These are phyloP conservation scores for Caenorhabditis afra DNA, from an alignment of 2,888 invertebrate species.

Conservation along the genomic window DNA sequence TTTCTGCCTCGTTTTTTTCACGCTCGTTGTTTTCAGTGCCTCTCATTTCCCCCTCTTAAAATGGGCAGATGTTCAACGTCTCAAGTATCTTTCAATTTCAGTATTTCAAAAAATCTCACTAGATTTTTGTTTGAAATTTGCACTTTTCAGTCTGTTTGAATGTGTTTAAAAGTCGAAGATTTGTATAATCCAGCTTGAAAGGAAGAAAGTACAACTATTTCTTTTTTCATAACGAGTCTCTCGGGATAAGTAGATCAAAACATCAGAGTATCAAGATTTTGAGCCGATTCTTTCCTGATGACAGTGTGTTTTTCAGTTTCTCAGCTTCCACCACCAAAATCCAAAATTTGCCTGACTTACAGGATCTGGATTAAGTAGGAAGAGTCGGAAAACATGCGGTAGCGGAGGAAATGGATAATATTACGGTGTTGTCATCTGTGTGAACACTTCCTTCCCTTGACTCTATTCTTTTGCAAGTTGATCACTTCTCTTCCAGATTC, in stretches of 20 bases:
- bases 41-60: too few relatives aligned
- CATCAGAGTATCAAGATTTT: conserved; percentile 3
- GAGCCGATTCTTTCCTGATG: not conserved
- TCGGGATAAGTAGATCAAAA: conserved; percentile 9
- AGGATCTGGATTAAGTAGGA: conserved; percentile 1
- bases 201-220: too few relatives aligned
- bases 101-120: too few relatives aligned
- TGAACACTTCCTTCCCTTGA: not conserved
- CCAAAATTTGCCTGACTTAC: not conserved
- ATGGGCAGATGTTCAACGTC: too few relatives aligned
- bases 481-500: not conserved
- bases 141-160: not conserved
- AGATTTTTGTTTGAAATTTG: too few relatives aligned
- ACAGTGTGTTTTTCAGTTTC: conserved; percentile 5
- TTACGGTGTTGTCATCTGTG: not conserved
- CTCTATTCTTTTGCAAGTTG: not conserved
- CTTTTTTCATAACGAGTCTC: not conserved
- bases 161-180: not conserved
- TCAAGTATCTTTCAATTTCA: too few relatives aligned
- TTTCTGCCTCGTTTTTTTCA: not conserved
- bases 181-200: conserved; percentile 10
- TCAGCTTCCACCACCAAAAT: too few relatives aligned
- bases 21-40: too few relatives aligned
- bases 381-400: not conserved
- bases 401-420: too few relatives aligned